Percentiles rank a stretch among this genome's conserved stretches.
Evolutionary conservation across 2,888 invertebrate genomes (phyloP).

Genomic region (Palloptera scutellata): DNA sequence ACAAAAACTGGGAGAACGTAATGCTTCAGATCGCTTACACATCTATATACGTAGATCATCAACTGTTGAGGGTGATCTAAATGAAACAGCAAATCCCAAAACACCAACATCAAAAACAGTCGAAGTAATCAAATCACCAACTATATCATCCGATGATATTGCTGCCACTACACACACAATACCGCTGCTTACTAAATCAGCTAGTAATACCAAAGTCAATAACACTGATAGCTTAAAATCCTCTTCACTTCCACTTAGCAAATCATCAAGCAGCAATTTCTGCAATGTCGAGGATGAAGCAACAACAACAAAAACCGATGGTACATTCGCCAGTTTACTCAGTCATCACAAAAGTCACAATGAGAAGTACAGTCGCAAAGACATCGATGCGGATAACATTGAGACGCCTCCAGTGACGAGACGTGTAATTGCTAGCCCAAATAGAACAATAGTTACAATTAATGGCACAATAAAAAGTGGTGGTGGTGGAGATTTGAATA

Average conservation of each 20-base stretch:
- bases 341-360: slow-evolving; percentile 54
- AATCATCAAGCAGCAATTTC: slow-evolving; percentile 17
- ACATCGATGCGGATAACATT: slow-evolving; percentile 89
- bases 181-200: slow-evolving; percentile 32
- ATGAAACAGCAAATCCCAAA: neutral
- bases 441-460: slow-evolving; percentile 53
- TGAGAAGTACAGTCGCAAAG: slow-evolving; percentile 71
- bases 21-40: slow-evolving; percentile 68
- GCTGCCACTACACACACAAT: slow-evolving; percentile 9
- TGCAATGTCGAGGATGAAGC: slow-evolving; percentile 18
- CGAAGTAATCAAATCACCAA: slow-evolving; percentile 23
- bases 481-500: slow-evolving; percentile 42
- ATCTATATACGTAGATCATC: slow-evolving; percentile 69
- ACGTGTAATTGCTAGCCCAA: slow-evolving; percentile 62
- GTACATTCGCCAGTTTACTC: slow-evolving; percentile 49
- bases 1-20: slow-evolving; percentile 66
- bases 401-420: slow-evolving; percentile 87
- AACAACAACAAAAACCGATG: slow-evolving; percentile 42
- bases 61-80: slow-evolving; percentile 44
- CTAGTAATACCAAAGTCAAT: slow-evolving; percentile 44
- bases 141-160: neutral
- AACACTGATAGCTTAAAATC: slow-evolving; percentile 30
- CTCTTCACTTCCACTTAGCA: slow-evolving; percentile 27
- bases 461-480: slow-evolving; percentile 40
- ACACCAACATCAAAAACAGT: neutral